Evolutionary conservation across 2,797 vertebrate species (phyloP), one percentile per base, ranked within the genome.

Genomic region (Arrhamphus sclerolepis): DNA sequence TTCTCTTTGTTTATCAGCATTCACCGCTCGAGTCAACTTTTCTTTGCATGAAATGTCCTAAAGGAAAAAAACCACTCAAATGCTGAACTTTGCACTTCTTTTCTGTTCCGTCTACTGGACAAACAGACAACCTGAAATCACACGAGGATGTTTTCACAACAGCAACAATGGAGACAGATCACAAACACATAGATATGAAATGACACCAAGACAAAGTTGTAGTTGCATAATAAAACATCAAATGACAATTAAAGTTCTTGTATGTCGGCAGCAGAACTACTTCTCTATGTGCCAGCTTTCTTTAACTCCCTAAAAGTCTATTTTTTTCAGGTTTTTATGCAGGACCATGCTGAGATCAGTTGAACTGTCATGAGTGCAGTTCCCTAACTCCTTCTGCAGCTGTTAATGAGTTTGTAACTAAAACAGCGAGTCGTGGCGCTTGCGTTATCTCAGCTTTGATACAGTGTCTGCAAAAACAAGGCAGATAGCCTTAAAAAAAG

Each of bases 1-100:
- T 67, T 56, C n/a, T 48, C 42, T 44, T 52, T 7, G 24, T 53
- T 74, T 57, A 40, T 55, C n/a, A 52, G 6, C 14, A 7, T 48
- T 41, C 14, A 24, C 46, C 0, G 50, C 26, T 17, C 1, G 1
- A n/a, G n/a, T n/a, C n/a, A n/a, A n/a, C n/a, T n/a, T n/a, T n/a
- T n/a, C n/a, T n/a, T 72, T 44, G 40, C 52, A 55, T 24, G 2
- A 54, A 62, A 17, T 31, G 14, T 13, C 57, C 9, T 18, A 29
- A 46, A 34, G 4, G 14, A 66, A 50, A 46, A 46, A 28, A 34
- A 3, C 20, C 19, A 1, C 53, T 39, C 16, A 59, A 55, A 62
- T 3, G 0, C 31, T 55, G 51, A 5, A n/a, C 8, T 60, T 60
- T 44, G n/a, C 16, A 10, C 29, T 57, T 34, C 4, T 39, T 40